Base-by-base conservation (phyloP, 2,888 invertebrate genomes). In the Nudaria mundana region DNA sequence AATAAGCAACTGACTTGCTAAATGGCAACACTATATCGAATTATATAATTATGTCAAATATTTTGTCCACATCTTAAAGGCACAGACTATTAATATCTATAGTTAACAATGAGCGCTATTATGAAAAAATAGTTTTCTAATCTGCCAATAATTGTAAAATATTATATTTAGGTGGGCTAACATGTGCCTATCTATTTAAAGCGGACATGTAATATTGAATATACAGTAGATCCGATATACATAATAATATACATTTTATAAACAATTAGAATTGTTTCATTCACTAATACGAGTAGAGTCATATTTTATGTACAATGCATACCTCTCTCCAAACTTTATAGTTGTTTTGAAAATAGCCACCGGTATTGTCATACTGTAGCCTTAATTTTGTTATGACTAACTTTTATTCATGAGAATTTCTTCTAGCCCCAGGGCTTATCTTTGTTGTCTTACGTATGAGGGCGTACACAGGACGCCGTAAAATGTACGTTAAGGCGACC, bases 111-210 rank as follows among this genome's bases (percentile, higher is more conserved):
- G 74, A 82, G 78, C 81, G 76, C 76, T 81, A 81, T 65, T 56
- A 71, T 85, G 80, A 81, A 86, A 86, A 86, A 84, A 85, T 84
- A 85, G 76, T 71, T 76, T 63, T 76, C 77, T 82, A 83, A 78
- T 79, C 71, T 78, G 84, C 81, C 75, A 81, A 83, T 72, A 68
- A 76, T 79, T 71, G 75, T 77, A 80, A 77, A 75, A 76, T 81
- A 71, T 56, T 51, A 48, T 71, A 66, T 70, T 80, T 84, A 84
- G 70, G 80, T 82, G 81, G 80, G 71, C 65, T 54, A 51, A 48
- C 48, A 56, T 51, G 66, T 75, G n/a, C n/a, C n/a, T 20, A 63
- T 76, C 72, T 71, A 66, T 61, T 64, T 64, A 63, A 76, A 77
- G 78, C 76, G 68, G 71, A 73, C 71, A 70, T 69, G 64, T 69